Percentiles rank a stretch among this genome's conserved stretches.
Evolutionary conservation across 2,113 vertebrate species (phyloP).

Genomic region (Prunella himalayana): DNA sequence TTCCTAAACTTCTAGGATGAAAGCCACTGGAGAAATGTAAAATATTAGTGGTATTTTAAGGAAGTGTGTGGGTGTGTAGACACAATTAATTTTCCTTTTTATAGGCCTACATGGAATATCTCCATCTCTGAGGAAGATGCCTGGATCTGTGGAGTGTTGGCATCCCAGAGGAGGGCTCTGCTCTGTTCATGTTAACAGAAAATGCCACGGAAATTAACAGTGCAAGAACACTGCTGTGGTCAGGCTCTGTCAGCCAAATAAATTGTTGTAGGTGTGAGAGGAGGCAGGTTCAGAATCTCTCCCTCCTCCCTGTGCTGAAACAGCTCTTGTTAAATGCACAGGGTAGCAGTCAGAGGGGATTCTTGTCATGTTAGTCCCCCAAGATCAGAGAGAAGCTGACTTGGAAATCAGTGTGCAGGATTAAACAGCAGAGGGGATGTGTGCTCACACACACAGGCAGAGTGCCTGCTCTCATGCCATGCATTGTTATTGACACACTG

Average conservation of each 20-base stretch:
- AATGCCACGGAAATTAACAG: constrained; percentile 25
- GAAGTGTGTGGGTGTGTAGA: constrained; percentile 49
- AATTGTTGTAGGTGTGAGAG: neutral
- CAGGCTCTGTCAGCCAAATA: neutral
- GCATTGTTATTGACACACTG: constrained; percentile 50
- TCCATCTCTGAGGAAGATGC: neutral
- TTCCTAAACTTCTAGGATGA: constrained; percentile 29
- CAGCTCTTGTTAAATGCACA: neutral
- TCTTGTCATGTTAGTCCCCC: constrained; percentile 28
- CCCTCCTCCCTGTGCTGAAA: neutral
- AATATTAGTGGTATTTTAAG: constrained; percentile 62
- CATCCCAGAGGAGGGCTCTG: constrained; percentile 17
- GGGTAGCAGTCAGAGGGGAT: neutral
- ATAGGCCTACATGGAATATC: constrained; percentile 14
- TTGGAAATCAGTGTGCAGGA: neutral
- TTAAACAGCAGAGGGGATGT: constrained; percentile 41
- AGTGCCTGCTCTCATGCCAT: neutral
- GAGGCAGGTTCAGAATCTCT: neutral
- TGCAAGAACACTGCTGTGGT: neutral
- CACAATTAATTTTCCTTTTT: constrained; percentile 61
- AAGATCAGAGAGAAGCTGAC: constrained; percentile 12
- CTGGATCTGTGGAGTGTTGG: neutral
- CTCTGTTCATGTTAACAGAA: neutral
- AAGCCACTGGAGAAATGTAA: constrained; percentile 32
- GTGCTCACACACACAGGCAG: neutral